Conservation (phyloP, 2,797 vertebrate species). For the Pristis pectinata region DNA sequence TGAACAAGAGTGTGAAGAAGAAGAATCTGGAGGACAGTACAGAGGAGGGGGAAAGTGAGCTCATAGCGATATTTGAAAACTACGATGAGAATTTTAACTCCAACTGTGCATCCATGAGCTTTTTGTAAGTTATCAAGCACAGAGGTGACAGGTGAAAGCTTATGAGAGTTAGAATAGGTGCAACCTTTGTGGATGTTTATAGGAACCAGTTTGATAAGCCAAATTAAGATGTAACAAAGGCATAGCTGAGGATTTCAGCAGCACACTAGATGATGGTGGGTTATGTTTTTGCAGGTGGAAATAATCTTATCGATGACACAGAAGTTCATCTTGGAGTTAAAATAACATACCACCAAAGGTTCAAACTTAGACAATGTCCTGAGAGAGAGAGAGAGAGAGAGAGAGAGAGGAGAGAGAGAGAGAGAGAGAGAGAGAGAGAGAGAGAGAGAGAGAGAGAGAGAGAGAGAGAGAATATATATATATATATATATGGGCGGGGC, state of each 20-base stretch:
- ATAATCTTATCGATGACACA: neutral
- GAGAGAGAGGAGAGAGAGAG: no score
- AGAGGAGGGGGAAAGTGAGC: neutral
- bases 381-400: no score
- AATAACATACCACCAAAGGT: no score
- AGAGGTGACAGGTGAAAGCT: neutral
- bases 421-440: no score
- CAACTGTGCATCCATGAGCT: neutral
- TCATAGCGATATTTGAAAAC: neutral
- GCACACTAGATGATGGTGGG: neutral
- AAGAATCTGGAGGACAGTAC: neutral
- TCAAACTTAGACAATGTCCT: neutral
- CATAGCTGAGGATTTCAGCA: neutral
- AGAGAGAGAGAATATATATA: no score
- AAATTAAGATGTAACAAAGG: neutral
- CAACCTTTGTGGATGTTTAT: neutral
- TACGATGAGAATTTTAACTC: neutral
- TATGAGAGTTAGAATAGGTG: neutral
- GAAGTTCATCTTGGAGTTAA: neutral
- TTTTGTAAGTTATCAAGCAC: neutral
- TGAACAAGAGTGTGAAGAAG: no score
- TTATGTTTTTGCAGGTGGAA: no score
- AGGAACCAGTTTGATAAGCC: neutral
- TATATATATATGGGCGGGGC: no score
- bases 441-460: no score